Evolutionary conservation across 2,888 invertebrate species (phyloP), one percentile per base, ranked within the genome.

Genomic region (Drosophila mercatorum): DNA sequence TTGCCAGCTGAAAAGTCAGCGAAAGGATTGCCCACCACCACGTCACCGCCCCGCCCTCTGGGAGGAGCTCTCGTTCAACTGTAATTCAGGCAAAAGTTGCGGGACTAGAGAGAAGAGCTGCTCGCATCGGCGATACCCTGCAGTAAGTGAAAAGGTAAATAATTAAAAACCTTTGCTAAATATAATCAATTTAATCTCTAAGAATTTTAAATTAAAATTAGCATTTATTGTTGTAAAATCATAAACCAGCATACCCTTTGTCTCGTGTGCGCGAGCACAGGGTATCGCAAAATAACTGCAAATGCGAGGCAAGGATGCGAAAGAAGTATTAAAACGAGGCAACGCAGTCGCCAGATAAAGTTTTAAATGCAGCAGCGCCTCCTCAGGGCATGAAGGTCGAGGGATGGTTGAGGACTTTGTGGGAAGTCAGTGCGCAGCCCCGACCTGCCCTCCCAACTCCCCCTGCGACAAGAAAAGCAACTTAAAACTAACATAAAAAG

Each of bases 321-420:
- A 89, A 87, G 89, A 78, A 81, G 80, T 87, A 87, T 90, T 89
- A 90, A 90, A 91, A 91, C 81, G 77, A 83, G 81, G 88, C 79
- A 64, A 63, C 69, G 58, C 67, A 62, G 63, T 79, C 65, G 67
- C 78, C 60, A 79, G 91, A 88, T 84, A 86, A 86, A 86, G 76
- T 86, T 86, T 86, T 89, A 89, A 86, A 89, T 84, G 87, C 68
- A 65, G 71, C 61, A 34, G 60, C 22, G 31, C 28, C 10, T 59
- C 28, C 67, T 44, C 38, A 40, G 43, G 44, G 55, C 34, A 34
- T 17, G 34, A 51, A 51, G 49, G 31, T n/a, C 49, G 14, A 34
- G 34, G 28, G 34, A 34, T 22, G n/a, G 5, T 4, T 36, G 56
- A 59, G 22, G 51, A 51, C 51, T 34, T 51, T 7, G n/a, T 7